These are phyloP conservation scores for Arion vulgaris DNA, from an alignment of 1,140 invertebrate species.

Conservation along the genomic window DNA sequence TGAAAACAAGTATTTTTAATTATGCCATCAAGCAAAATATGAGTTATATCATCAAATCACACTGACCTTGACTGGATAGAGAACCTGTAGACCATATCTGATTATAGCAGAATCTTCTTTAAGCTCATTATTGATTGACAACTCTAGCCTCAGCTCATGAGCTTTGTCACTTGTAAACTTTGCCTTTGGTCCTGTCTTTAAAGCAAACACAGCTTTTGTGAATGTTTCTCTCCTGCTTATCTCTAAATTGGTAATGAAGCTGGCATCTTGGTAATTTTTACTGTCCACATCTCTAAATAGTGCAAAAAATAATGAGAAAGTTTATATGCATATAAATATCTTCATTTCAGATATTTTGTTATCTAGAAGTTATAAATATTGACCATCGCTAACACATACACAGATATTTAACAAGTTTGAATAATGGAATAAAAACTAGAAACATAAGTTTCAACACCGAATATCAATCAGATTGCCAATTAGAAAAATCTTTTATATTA, in stretches of 20 bases:
- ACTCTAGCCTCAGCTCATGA: background rate
- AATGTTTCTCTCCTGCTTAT: conserved; percentile 21
- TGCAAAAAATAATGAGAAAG: background rate
- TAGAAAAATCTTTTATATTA: too few relatives aligned
- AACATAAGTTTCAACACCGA: too few relatives aligned
- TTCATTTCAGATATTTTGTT: background rate
- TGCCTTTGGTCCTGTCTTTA: conserved; percentile 36
- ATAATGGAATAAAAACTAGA: too few relatives aligned
- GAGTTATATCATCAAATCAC: too few relatives aligned
- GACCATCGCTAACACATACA: too few relatives aligned
- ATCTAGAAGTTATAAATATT: background rate
- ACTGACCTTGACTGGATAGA: conserved; percentile 24
- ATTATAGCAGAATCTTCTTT: background rate
- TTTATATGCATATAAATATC: background rate
- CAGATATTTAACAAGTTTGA: too few relatives aligned
- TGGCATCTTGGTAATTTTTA: conserved; percentile 32
- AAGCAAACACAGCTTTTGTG: background rate
- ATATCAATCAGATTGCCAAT: too few relatives aligned
- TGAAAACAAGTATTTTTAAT: too few relatives aligned
- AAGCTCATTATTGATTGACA: background rate
- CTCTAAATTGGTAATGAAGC: conserved; percentile 26
- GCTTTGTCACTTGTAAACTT: conserved; percentile 4
- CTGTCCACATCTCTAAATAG: conserved; percentile 34
- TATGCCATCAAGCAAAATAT: too few relatives aligned
- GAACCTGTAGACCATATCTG: conserved; percentile 12